Percentiles rank a stretch among this genome's conserved stretches.
These are phyloP conservation scores for Ia io DNA, from an alignment of 2,113 vertebrate genomes.

Conservation along the genomic window DNA sequence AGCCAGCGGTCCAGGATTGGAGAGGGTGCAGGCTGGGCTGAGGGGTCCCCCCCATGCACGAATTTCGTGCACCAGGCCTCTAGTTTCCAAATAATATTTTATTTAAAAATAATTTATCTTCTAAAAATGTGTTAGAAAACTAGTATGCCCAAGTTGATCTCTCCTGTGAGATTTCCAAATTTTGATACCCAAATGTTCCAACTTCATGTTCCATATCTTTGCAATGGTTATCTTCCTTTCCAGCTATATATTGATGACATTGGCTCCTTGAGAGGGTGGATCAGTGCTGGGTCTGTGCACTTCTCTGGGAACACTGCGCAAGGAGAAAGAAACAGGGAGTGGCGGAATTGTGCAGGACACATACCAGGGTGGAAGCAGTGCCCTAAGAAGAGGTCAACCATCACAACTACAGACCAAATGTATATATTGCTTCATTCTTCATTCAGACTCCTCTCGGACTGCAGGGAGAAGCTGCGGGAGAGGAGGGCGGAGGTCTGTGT, in stretches of 20 bases:
- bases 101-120: not conserved
- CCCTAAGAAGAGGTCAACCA: not conserved
- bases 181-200: not conserved
- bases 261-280: not conserved
- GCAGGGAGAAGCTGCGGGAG: not conserved
- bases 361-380: not conserved
- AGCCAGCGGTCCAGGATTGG: no score
- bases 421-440: not conserved
- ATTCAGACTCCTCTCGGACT: not conserved
- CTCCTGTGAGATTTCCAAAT: constrained; percentile 34
- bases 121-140: not conserved
- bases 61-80: no score
- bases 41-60: no score
- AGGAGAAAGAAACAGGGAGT: not conserved
- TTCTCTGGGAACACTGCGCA: not conserved
- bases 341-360: not conserved
- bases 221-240: not conserved
- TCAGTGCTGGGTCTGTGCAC: not conserved
- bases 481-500: not conserved
- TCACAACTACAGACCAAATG: not conserved
- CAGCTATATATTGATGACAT: not conserved
- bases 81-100: constrained; percentile 6
- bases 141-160: not conserved
- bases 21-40: no score
- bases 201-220: not conserved